Conservation (phyloP, 2,113 vertebrate genomes). For the Microcebus tavaratra region DNA sequence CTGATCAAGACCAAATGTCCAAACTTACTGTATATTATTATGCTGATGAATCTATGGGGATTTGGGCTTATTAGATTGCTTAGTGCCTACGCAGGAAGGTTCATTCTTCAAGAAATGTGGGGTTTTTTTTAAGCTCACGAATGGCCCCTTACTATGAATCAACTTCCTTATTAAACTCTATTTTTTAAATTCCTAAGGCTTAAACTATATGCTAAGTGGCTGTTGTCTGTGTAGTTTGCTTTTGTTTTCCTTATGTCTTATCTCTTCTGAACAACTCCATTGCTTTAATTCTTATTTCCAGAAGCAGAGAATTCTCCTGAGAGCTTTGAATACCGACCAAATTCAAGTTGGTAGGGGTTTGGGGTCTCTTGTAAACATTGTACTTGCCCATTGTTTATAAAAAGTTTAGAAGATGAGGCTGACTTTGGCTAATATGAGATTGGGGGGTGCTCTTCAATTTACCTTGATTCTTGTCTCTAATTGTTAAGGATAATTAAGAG, state of each 20-base stretch:
- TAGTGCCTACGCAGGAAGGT: background rate
- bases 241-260: background rate
- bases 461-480: background rate
- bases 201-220: background rate
- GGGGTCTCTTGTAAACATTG: background rate
- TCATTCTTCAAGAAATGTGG: slow-evolving; percentile 12
- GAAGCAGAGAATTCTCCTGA: background rate
- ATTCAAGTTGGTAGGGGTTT: background rate
- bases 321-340: background rate
- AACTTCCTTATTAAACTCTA: background rate
- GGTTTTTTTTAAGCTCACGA: background rate
- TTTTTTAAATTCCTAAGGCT: background rate
- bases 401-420: background rate
- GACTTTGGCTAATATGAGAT: background rate
- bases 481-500: background rate
- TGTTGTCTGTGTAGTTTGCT: background rate
- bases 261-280: background rate
- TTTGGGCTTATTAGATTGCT: slow-evolving; percentile 24
- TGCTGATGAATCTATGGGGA: background rate
- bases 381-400: background rate
- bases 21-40: slow-evolving; percentile 12
- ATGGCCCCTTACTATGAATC: slow-evolving; percentile 32
- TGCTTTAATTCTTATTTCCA: slow-evolving; percentile 36
- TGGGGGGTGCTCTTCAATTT: background rate
- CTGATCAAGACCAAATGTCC: background rate